These are phyloP conservation scores for Acrobasis repandana DNA, from an alignment of 2,888 invertebrate species.

Conservation along the genomic window DNA sequence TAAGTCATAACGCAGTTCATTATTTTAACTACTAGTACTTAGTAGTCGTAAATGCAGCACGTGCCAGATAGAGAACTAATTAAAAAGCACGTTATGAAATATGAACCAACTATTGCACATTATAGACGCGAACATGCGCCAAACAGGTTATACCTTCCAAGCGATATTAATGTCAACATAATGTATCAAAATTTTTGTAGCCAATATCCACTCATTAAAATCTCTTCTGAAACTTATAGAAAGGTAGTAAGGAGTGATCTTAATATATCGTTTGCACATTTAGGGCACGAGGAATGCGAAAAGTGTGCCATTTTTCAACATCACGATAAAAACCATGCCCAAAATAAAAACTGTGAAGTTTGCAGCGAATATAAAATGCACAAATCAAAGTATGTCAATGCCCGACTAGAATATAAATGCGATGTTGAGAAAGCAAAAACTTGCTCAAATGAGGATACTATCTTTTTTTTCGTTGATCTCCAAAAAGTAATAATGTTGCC, in stretches of 20 bases:
- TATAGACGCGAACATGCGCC: no score
- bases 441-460: slow-evolving; percentile 1
- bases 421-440: slow-evolving; percentile 2
- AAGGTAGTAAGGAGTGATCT: background rate
- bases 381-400: slow-evolving; percentile 8
- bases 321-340: background rate
- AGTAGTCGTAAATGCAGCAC: no score
- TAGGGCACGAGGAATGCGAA: slow-evolving; percentile 2
- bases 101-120: no score
- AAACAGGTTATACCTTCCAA: background rate
- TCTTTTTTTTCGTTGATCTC: slow-evolving; percentile 24
- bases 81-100: no score
- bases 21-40: no score
- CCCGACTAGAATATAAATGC: slow-evolving; percentile 1
- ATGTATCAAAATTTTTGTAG: background rate
- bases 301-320: background rate
- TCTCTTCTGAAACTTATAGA: background rate
- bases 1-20: no score
- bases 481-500: slow-evolving; percentile 27
- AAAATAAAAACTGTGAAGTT: background rate
- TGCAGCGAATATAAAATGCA: background rate
- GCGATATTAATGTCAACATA: background rate
- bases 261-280: background rate
- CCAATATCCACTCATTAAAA: background rate
- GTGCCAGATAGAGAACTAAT: no score